Evolutionary conservation across 2,113 vertebrate species (phyloP), one percentile per base, ranked within the genome.

Genomic region (Xiphophorus couchianus): DNA sequence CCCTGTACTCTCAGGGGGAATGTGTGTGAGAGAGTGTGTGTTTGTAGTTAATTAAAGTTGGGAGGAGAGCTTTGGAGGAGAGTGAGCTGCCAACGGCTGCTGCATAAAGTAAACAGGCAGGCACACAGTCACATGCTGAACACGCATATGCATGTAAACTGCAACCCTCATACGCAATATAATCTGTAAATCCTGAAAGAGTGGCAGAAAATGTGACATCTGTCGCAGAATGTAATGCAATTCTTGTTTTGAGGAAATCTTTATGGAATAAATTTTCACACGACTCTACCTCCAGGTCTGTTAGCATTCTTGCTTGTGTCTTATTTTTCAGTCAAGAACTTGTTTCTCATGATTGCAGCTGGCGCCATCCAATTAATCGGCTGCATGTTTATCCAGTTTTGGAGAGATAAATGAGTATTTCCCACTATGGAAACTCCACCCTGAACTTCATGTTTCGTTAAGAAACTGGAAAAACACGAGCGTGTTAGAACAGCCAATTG

Each of bases 1-100:
- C 11, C 33, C 82, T 72, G 64, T 73, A 81, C 86, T 88, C 87
- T 88, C 82, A 65, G 80, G 80, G 22, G 87, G 78, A 73, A 33
- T 73, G 42, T 63, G 25, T 66, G 44, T 71, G 28, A 60, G 42
- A 65, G 65, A 63, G 42, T 63, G 1, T 77, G 69, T 85, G 83
- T 80, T 78, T 86, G 81, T 66, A 88, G 83, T 84, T 94, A 92
- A 94, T 94, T 92, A 91, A 89, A 92, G 88, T 87, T 82, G 79
- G 85, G 86, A 90, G 77, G 83, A 84, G 76, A 84, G 82, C 75
- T 82, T 69, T 78, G 39, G 72, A 79, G 79, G 77, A 81, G 66
- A 27, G 76, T 5, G 73, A 88, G 86, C 81, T 85, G 90, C 87
- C 89, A 88, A 73, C 64, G 76, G 72, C 83, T 88, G 79, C 78